Percentiles rank a stretch among this genome's conserved stretches.
These are phyloP conservation scores for Ylistrum balloti DNA, from an alignment of 1,140 invertebrate species.

Conservation along the genomic window DNA sequence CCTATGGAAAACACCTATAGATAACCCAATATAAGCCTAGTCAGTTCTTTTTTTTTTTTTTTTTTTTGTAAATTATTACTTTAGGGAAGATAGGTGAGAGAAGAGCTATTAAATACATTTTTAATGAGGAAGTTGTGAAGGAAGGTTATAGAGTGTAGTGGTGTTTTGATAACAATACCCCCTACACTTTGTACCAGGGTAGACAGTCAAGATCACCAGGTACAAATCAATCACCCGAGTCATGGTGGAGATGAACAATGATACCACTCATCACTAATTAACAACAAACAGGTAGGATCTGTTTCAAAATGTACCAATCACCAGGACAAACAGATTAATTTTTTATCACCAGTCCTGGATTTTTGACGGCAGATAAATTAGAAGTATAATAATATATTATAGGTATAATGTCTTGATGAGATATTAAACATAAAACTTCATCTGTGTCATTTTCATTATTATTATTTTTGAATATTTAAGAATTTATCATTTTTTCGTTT, in stretches of 20 bases:
- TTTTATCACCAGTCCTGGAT: not conserved
- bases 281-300: not conserved
- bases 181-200: not conserved
- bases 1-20: not conserved
- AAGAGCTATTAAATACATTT: not conserved
- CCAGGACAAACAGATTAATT: not conserved
- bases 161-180: conserved; percentile 10
- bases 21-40: not conserved
- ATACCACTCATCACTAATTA: conserved; percentile 5
- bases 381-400: not conserved
- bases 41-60: not conserved
- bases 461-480: no score
- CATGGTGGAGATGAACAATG: not conserved
- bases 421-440: no score
- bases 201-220: not conserved
- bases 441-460: no score
- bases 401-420: no score
- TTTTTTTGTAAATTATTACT: not conserved
- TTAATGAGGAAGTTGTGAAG: not conserved
- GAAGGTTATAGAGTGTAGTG: not conserved
- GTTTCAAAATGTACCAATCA: conserved; percentile 21
- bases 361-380: not conserved
- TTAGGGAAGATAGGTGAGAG: not conserved
- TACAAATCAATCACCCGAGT: not conserved
- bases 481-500: no score